Base-by-base conservation (phyloP, 2,797 vertebrate species). In the Oryzias sinensis region DNA sequence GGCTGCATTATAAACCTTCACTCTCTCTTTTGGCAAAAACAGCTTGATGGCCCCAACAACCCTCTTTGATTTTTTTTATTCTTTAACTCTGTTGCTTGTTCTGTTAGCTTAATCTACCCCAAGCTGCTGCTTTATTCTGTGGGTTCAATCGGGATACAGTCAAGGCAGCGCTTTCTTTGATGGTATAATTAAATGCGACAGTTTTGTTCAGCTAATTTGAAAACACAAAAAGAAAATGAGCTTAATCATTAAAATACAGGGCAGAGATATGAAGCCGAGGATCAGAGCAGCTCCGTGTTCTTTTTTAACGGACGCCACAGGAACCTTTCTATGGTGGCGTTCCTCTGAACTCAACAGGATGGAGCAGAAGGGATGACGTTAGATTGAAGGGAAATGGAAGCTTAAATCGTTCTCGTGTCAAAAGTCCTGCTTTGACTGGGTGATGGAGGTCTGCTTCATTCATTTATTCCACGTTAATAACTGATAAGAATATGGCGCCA, bases 211-310 rank as follows among this genome's bases (percentile, higher is more conserved):
- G 57, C 68, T 61, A 59, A 69, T 43, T 56, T 29, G 43, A 46
- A 70, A 66, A 62, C 40, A 8, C 54, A 53, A 17, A 50, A 24
- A 27, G n/a, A 56, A 63, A 71, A 53, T 74, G 67, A 59, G 56
- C 50, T 47, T 76, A 75, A 72, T 77, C 62, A 66, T 60, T 54
- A 37, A 17, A 59, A 55, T 53, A 40, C 49, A 62, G 63, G 49
- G 70, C 68, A 68, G 64, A 46, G 9, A 59, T 76, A 80, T 82
- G 73, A 74, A 57, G 61, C 69, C 16, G 49, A 49, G 54, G 59
- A 81, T 78, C 66, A 53, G 67, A 72, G 53, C 33, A 53, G 51
- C 50, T 48, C 41, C 42, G 59, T 27, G 48, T 20, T 42, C 56
- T 73, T 74, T 64, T 73, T 74, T 64, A 68, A 63, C 52, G 24